A percentile compares a stretch with the other conserved stretches of the same genome.
Conservation (phyloP, 2,797 vertebrate species). For the Coregonus suidteri region DNA sequence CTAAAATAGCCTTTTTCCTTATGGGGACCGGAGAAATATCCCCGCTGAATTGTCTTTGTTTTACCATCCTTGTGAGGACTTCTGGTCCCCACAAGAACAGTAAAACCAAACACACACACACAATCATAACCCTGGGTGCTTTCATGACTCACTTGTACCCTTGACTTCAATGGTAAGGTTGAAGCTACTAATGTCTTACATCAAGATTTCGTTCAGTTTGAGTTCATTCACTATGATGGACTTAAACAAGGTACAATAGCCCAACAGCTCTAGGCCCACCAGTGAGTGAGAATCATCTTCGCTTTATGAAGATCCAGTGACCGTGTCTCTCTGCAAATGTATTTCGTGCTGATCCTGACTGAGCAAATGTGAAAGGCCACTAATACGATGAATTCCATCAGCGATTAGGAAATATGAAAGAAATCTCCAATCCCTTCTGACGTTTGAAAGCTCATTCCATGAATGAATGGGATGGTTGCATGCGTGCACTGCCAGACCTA, state of each 20-base stretch:
- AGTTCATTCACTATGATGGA: not conserved
- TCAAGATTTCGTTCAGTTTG: not conserved
- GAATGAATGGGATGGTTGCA: constrained; percentile 51
- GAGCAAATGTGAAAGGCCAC: constrained; percentile 29
- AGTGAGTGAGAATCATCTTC: not conserved
- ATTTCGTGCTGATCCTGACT: constrained; percentile 21
- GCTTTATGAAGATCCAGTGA: not conserved
- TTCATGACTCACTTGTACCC: not conserved
- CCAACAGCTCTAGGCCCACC: not conserved
- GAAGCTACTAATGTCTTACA: not conserved
- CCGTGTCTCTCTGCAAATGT: constrained; percentile 26
- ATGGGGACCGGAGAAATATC: too few species aligned
- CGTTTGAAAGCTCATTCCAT: constrained; percentile 36
- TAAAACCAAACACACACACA: not conserved
- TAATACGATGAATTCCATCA: constrained; percentile 28
- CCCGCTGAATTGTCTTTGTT: too few species aligned
- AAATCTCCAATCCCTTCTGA: constrained; percentile 13
- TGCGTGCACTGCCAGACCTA: constrained; percentile 31
- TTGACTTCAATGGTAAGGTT: not conserved
- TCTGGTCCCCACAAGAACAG: too few species aligned
- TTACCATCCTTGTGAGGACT: too few species aligned
- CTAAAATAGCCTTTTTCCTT: too few species aligned
- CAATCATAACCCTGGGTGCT: not conserved
- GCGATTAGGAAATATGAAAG: constrained; percentile 34
- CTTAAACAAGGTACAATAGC: not conserved